Evolutionary conservation across 2,113 vertebrate genomes (phyloP), one percentile per base, ranked within the genome.

Genomic region (Loxodonta africana): DNA sequence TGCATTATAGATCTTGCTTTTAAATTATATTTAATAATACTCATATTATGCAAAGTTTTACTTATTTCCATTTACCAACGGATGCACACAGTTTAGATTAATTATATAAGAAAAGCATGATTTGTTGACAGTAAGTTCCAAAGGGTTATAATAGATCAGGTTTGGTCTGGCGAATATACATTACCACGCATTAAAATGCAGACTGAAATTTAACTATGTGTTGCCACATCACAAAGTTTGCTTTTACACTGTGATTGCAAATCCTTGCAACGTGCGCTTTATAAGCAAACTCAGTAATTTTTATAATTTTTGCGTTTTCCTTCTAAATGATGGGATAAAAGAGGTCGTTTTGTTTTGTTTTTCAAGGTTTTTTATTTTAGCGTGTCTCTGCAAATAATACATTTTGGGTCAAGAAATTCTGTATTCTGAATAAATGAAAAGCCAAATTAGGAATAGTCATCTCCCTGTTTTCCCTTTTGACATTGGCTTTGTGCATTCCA

Each of bases 31-130:
- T 93, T 82, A 88, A 83, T 95, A 95, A 82, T 89, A 95, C 87
- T 95, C 87, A 96, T 76, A 83, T 93, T 41, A 62, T 57, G 28
- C 23, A 90, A 73, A 94, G 62, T 60, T 95, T 74, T 91, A 69
- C 33, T 89, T 95, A 84, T 88, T 97, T 88, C 48, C 84, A 88
- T 85, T 87, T 82, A 87, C 83, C 90, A 94, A 97, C 60, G 57
- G 84, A 73, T 69, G 60, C 81, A 95, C 71, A 90, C 21, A 73
- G 62, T 95, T 96, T 71, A 82, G 88, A 95, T 97, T 93, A 95
- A 98, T 96, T 95, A 84, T 69, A 60, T 92, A 88, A 95, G 90
- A 92, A 95, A 93, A 95, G 73, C 44, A n/a, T 73, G 80, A 84
- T 94, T 95, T 94, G 60, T 37, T 97, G 77, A 95, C 71, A 94